Base-by-base conservation (phyloP, 1,140 invertebrate species). In the Cherax quadricarinatus region DNA sequence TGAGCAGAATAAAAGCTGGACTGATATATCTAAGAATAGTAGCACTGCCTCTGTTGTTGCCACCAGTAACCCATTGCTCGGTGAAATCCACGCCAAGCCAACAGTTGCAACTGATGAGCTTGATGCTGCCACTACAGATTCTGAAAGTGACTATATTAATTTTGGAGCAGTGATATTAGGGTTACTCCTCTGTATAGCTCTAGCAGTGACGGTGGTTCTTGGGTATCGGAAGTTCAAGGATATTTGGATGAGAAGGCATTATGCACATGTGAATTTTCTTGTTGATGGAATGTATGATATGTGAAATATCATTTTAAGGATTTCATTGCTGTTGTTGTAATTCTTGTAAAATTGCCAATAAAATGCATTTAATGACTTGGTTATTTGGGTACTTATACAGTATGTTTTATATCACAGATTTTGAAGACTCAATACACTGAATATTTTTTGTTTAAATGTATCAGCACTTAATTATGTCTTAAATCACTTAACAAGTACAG, bases 241-340 rank as follows among this genome's bases (percentile, higher is more conserved):
- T 53, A 53, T 82, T 53, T 82, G 80, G 80, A 82, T 82, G 80
- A 48, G 80, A 53, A 82, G 80, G 51, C 80, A 82, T n/a, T 82
- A 82, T 53, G 80, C 80, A 24, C 51, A 49, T n/a, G 80, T 82
- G 48, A 53, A 82, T 53, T 82, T 53, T 21, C 51, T 82, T 49
- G 80, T 82, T 82, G 80, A 82, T 49, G 80, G 80, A 51, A 82
- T 82, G 80, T 82, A 24, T 82, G 80, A 82, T 7, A 51, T 82
- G 51, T 82, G 78, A 48, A 48, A 80, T 9, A 57, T 5, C 14
- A 57, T 10, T 5, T 41, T 9, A 57, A 57, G 9, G 53, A 57
- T 57, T 57, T 57, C 14, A 10, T 9, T 57, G 53, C 12, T 57
- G 6, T 57, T 57, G 12, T 57, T 57, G 53, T 10, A 57, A 57